Evolutionary conservation across 2,797 vertebrate species (phyloP), one percentile per base, ranked within the genome.

Genomic region (Enteromius thamalakanensis): DNA sequence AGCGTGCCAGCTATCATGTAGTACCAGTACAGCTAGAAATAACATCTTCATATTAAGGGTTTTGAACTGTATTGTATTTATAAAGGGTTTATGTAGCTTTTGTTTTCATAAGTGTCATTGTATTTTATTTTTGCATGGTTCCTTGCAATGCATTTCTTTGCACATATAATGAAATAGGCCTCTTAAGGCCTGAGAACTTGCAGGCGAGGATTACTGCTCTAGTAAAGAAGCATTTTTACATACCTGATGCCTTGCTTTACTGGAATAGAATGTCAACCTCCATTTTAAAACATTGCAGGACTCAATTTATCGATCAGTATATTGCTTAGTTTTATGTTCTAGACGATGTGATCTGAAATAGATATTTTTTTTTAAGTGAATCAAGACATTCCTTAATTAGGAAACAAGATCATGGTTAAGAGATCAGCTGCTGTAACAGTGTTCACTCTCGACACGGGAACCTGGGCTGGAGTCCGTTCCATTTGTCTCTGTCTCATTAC

Each of bases 81-180:
- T 99, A 94, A 97, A 95, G 94, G 93, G 95, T 96, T 95, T 95
- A 94, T 95, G 96, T 98, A 96, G 96, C 96, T 96, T 96, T 96
- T 94, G 95, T 96, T 94, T 95, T 95, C 93, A 94, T 88, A 96
- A 95, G 96, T 98, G 96, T 94, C 93, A 95, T 94, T 93, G 91
- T 91, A 87, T 95, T 94, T 95, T 80, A 55, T 82, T 96, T 96
- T 96, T 98, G 98, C 98, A 99, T 99, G 97, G 95, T 96, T 98
- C 95, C 95, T 97, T 94, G 95, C 97, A 95, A 98, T 97, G 98
- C 98, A 96, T 98, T 99, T 99, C 96, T 99, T 99, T 99, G 98
- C 98, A 99, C 98, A 99, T 96, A 94, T 97, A 96, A 96, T 89
- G 95, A 96, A 94, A 71, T 89, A 92, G 97, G 96, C 96, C 96